Percentiles rank a stretch among this genome's conserved stretches.
Evolutionary conservation across 2,113 vertebrate genomes (phyloP).

Genomic region (Oenanthe oenanthe): DNA sequence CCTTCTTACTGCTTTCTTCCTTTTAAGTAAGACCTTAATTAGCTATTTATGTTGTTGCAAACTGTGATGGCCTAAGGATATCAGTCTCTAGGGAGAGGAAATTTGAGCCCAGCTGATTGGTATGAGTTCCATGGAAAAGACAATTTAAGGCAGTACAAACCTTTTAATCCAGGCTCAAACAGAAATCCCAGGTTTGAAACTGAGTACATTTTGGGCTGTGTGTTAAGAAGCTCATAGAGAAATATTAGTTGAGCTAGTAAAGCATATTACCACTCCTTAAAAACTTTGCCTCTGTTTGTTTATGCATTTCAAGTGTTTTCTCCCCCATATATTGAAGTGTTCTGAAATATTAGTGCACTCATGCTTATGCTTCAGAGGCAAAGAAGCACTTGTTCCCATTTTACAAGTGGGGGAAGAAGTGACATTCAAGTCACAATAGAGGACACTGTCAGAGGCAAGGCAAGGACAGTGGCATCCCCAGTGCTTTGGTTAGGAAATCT

Average conservation of each 20-base stretch:
- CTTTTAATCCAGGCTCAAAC: not conserved
- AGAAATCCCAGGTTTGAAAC: not conserved
- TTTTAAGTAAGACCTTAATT: slow-evolving; percentile 66
- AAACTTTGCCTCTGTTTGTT: slow-evolving; percentile 18
- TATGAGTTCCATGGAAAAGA: not conserved
- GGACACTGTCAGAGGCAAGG: not conserved
- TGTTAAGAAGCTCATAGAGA: not conserved
- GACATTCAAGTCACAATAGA: not conserved
- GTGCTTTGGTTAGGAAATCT: not conserved
- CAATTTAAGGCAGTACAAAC: not conserved
- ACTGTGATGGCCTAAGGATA: slow-evolving; percentile 31
- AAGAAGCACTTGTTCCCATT: not conserved
- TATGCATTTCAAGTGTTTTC: not conserved
- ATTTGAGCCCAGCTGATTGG: not conserved
- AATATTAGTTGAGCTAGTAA: not conserved
- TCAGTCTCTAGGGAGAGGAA: slow-evolving; percentile 5
- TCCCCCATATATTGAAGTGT: not conserved
- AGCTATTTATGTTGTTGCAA: slow-evolving; percentile 50
- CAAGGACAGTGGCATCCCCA: not conserved
- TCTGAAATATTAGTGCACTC: not conserved
- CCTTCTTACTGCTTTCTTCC: slow-evolving; percentile 18
- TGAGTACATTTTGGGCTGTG: not conserved
- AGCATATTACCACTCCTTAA: not conserved
- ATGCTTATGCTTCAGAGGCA: not conserved
- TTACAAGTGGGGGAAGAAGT: not conserved